phyloP scores from a whole-genome alignment of 2,797 vertebrate species.

The Phoeniculus purpureus region DNA sequence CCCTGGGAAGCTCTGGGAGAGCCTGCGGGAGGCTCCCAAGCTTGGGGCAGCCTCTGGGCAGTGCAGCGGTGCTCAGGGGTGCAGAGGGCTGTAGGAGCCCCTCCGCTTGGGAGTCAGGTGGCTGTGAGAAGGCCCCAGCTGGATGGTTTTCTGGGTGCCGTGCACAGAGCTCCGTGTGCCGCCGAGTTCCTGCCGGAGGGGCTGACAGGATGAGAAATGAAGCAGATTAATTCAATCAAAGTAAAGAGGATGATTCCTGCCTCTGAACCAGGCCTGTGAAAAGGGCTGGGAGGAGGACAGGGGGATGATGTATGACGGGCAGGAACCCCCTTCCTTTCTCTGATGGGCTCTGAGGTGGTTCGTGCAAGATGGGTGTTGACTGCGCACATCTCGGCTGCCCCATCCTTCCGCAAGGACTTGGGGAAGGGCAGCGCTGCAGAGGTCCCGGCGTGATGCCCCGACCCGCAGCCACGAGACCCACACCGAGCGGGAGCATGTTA shows the following conservation, averaged over 20 bases:
- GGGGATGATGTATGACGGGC: not conserved
- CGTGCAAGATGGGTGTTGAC: not conserved
- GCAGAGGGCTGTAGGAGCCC: not conserved
- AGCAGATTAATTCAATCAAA: not conserved
- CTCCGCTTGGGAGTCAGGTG: fast-evolving
- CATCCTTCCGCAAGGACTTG: not conserved
- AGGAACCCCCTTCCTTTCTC: not conserved
- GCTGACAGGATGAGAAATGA: not conserved
- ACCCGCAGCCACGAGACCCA: not conserved
- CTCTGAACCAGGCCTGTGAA: not conserved
- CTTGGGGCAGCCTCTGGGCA: not conserved
- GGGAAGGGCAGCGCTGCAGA: not conserved
- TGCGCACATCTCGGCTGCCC: not conserved
- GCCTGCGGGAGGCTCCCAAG: not conserved
- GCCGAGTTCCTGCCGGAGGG: not conserved
- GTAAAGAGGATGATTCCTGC: not conserved
- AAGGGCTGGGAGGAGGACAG: not conserved
- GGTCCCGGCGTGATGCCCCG: not conserved
- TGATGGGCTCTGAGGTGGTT: slow-evolving; percentile 1
- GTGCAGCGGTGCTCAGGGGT: fast-evolving
- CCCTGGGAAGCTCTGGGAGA: not conserved
- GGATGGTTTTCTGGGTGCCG: not conserved
- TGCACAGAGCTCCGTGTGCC: not conserved
- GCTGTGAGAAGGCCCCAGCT: not conserved
- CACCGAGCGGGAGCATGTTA: not conserved